Evolutionary conservation across 2,113 vertebrate genomes (phyloP), one percentile per base, ranked within the genome.

Genomic region (Bambusicola thoracicus): DNA sequence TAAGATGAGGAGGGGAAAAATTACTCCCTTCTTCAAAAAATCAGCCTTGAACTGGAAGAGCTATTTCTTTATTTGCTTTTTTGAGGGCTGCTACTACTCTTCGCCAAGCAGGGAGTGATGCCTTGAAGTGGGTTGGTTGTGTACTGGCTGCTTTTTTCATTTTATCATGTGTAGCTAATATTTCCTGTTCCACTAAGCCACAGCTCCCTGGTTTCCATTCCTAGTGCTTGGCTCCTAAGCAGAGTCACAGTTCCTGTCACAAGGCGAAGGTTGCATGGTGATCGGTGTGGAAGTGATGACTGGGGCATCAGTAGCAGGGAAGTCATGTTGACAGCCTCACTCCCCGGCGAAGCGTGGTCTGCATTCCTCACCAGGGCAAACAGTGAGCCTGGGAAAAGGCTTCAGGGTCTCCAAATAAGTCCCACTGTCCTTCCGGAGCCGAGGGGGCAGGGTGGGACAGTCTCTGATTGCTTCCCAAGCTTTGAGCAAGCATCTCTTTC

Each of bases 321-420:
- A 94, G 92, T 90, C 80, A 97, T 1, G 89, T 94, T 97, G 97
- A 98, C 97, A 97, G 97, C 93, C 95, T 91, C 3, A 68, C 85
- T 96, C 96, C 90, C 29, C 59, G 87, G 38, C 8, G 14, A 95
- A 92, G 93, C 91, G 97, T 98, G 97, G 97, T 95, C 94, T 70
- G 93, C 97, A 97, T 98, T 98, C 97, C 96, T 97, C 94, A 95
- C 96, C 94, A 25, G 89, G 95, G 95, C 95, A 96, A 80, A 78
- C 90, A 32, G 55, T 93, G 44, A 90, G 97, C 97, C 96, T 96
- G 95, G 94, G 96, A 97, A 97, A 97, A 96, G 92, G 87, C 94
- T 94, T 76, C 48, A 40, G 73, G 77, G 95, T 82, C 75, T 87
- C 84, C 41, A 55, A 90, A 90, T 80, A 79, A 95, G 69, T 36